These are phyloP conservation scores for Protaetia brevitarsis DNA, from an alignment of 1,140 invertebrate species.

Conservation along the genomic window DNA sequence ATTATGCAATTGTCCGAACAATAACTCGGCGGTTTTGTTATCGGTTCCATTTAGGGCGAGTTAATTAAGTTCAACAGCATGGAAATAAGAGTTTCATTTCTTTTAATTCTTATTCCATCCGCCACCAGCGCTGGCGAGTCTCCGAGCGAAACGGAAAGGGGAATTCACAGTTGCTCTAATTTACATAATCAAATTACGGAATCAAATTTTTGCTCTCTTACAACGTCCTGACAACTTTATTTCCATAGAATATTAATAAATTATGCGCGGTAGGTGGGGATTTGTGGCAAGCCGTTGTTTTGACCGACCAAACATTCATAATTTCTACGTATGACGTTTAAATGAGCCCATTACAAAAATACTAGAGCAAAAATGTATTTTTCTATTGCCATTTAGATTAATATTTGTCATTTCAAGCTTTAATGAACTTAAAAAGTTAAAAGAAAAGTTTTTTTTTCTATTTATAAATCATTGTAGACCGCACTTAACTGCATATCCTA, in stretches of 20 bases:
- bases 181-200: constrained; percentile 13
- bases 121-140: not conserved
- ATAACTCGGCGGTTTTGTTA: constrained; percentile 8
- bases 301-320: no score
- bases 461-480: no score
- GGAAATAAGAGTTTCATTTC: constrained; percentile 13
- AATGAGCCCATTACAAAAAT: not conserved
- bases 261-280: not conserved
- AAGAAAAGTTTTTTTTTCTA: no score
- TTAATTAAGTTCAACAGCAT: constrained; percentile 2
- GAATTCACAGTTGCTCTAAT: not conserved
- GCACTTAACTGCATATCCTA: no score
- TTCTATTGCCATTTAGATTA: no score
- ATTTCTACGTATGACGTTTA: not conserved
- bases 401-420: no score
- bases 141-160: not conserved
- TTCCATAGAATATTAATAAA: constrained; percentile 16
- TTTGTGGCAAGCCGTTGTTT: not conserved
- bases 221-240: not conserved
- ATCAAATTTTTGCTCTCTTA: constrained; percentile 13
- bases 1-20: constrained; percentile 3
- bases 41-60: not conserved
- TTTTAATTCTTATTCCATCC: not conserved
- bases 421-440: no score
- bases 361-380: no score